These are phyloP conservation scores for Ectobius pallidus DNA, from an alignment of 2,888 invertebrate genomes.

Conservation along the genomic window DNA sequence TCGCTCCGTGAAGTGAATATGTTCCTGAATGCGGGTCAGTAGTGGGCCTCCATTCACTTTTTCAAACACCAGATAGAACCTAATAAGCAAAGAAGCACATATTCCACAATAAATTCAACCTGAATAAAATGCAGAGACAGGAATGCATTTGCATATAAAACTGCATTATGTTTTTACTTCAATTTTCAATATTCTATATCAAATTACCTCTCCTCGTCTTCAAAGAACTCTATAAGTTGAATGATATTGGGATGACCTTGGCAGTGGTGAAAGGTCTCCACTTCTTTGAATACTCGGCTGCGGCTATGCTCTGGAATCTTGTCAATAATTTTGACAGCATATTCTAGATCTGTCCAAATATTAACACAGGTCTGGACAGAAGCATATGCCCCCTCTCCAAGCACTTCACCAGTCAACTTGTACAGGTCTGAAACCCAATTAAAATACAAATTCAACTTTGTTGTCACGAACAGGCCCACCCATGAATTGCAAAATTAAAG, in stretches of 20 bases:
- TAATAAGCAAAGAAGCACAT: slow-evolving; percentile 43
- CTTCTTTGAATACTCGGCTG: slow-evolving; percentile 95
- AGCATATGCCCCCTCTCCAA: slow-evolving; percentile 97
- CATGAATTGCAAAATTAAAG: too few species aligned
- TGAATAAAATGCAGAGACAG: too few species aligned
- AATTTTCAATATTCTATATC: too few species aligned
- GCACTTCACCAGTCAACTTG: slow-evolving; percentile 91
- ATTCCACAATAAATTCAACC: too few species aligned
- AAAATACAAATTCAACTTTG: slow-evolving; percentile 42
- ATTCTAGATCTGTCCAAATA: slow-evolving; percentile 90
- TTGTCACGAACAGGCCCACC: too few species aligned
- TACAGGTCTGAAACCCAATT: slow-evolving; percentile 83
- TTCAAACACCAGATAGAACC: slow-evolving; percentile 96
- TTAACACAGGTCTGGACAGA: slow-evolving; percentile 94
- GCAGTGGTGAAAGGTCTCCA: slow-evolving; percentile 98
- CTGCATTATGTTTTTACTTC: too few species aligned
- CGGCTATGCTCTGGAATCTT: slow-evolving; percentile 94
- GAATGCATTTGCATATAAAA: too few species aligned
- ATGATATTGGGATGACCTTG: slow-evolving; percentile 97
- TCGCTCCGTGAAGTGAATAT: slow-evolving; percentile 91
- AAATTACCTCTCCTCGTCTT: slow-evolving; percentile 90
- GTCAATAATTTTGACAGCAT: slow-evolving; percentile 96
- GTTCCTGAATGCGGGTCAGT: slow-evolving; percentile 90
- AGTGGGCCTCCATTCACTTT: slow-evolving; percentile 96
- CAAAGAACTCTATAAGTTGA: slow-evolving; percentile 96